phyloP scores from a whole-genome alignment of 1,140 invertebrate species.

The Drosophila pallidifrons region DNA sequence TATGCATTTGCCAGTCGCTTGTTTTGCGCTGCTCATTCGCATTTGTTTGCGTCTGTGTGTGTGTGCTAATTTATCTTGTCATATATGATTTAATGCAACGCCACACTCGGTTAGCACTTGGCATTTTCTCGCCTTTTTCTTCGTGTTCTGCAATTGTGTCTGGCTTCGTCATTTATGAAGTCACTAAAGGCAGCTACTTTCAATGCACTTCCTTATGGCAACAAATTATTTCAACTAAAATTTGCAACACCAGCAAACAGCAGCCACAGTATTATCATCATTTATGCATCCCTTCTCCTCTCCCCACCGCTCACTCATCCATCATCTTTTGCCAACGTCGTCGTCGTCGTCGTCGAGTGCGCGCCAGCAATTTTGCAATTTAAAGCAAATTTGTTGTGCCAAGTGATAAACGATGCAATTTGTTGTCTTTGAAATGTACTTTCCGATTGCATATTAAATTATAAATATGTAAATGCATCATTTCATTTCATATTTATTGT shows the following conservation, averaged over 20 bases:
- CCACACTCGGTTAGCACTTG: slow-evolving; percentile 43
- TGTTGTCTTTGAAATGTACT: slow-evolving; percentile 46
- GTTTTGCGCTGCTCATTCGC: slow-evolving; percentile 16
- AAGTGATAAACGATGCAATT: slow-evolving; percentile 64
- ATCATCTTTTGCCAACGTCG: not conserved
- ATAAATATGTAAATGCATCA: slow-evolving; percentile 25
- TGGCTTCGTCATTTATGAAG: slow-evolving; percentile 42
- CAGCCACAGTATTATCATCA: slow-evolving; percentile 36
- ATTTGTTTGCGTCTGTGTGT: slow-evolving; percentile 2
- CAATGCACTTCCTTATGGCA: slow-evolving; percentile 45
- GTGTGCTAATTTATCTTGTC: slow-evolving; percentile 72
- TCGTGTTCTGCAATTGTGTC: slow-evolving; percentile 11
- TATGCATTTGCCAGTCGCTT: slow-evolving; percentile 25
- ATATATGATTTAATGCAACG: slow-evolving; percentile 64
- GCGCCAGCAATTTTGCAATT: slow-evolving; percentile 47
- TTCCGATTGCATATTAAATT: slow-evolving; percentile 40
- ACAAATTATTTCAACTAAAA: slow-evolving; percentile 44
- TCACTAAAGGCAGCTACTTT: slow-evolving; percentile 34
- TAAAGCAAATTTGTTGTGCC: slow-evolving; percentile 54
- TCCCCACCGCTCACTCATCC: not conserved
- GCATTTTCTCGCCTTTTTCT: not conserved
- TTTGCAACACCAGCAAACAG: slow-evolving; percentile 32
- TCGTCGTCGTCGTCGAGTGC: not conserved
- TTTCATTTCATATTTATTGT: slow-evolving; percentile 1
- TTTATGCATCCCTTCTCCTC: slow-evolving; percentile 16